Conservation (phyloP, 2,113 vertebrate genomes). For the Hystrix cristata region DNA sequence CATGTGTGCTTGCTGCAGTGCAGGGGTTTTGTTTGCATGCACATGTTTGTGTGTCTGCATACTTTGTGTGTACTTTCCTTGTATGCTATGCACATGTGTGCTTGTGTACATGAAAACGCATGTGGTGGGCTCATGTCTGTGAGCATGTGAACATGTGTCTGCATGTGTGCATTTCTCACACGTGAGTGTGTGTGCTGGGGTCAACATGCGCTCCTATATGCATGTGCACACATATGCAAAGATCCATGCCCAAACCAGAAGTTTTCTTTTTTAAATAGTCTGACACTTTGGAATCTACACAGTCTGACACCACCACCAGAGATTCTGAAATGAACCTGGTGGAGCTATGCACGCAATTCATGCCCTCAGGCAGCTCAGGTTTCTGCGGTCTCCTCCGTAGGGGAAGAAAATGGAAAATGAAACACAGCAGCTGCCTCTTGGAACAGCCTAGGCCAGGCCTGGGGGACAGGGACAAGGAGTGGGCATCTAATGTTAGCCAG, state of each 20-base stretch:
- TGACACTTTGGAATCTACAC: background rate
- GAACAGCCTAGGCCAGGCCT: background rate
- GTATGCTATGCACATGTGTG: background rate
- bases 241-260: background rate
- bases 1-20: background rate
- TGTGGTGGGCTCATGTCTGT: background rate
- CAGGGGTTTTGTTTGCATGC: rapidly evolving
- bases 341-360: background rate
- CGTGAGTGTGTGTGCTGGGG: background rate
- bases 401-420: slow-evolving; percentile 58
- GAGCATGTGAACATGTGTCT: rapidly evolving
- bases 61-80: background rate
- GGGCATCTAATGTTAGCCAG: background rate
- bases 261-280: slow-evolving; percentile 29
- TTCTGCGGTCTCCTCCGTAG: slow-evolving; percentile 45
- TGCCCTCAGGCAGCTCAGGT: background rate
- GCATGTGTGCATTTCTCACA: background rate
- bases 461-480: background rate
- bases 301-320: background rate
- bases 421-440: background rate
- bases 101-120: background rate
- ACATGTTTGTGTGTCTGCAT: background rate
- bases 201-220: background rate
- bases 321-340: background rate
- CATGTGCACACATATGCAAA: background rate